Evolutionary conservation across 2,113 vertebrate genomes (phyloP).

Genomic region (Archilochus colubris): DNA sequence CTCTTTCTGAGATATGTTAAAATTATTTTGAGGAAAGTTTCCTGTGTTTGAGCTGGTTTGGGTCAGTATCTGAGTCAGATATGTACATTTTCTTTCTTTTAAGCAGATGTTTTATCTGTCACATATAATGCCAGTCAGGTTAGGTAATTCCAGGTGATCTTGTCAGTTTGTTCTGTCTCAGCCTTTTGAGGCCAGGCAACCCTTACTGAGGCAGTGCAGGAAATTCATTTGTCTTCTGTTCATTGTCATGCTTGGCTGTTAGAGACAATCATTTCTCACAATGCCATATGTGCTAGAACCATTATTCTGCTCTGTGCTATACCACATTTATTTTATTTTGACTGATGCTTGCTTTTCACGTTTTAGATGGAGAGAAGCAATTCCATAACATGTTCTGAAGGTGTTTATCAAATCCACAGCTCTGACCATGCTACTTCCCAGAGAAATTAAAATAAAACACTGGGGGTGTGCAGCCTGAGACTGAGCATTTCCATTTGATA

Average conservation of each 20-base stretch:
- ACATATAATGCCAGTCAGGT: conserved; percentile 52
- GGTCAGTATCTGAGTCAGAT: conserved; percentile 9
- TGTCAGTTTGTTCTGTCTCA: conserved; percentile 51
- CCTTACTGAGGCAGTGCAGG: conserved; percentile 20
- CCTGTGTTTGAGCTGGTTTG: conserved; percentile 38
- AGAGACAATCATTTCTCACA: conserved; percentile 43
- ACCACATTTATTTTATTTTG: conserved; percentile 39
- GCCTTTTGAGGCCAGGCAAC: conserved; percentile 28
- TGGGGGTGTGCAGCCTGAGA: background rate
- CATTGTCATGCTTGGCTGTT: conserved; percentile 36
- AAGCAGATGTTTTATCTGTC: conserved; percentile 63
- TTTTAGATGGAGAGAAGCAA: background rate
- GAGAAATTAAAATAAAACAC: background rate
- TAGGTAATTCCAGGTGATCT: conserved; percentile 64
- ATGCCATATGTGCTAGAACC: conserved; percentile 30
- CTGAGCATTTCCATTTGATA: background rate
- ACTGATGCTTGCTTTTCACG: conserved; percentile 10
- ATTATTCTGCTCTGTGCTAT: conserved; percentile 8
- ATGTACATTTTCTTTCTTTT: conserved; percentile 50
- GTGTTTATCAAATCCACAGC: background rate
- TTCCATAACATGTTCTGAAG: background rate
- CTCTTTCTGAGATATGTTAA: background rate
- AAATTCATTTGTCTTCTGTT: conserved; percentile 59
- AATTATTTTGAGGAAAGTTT: background rate
- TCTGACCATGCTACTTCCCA: background rate